Percentiles rank a stretch among this genome's conserved stretches.
phyloP scores from a whole-genome alignment of 2,888 invertebrate species.

The Drosophila eohydei region DNA sequence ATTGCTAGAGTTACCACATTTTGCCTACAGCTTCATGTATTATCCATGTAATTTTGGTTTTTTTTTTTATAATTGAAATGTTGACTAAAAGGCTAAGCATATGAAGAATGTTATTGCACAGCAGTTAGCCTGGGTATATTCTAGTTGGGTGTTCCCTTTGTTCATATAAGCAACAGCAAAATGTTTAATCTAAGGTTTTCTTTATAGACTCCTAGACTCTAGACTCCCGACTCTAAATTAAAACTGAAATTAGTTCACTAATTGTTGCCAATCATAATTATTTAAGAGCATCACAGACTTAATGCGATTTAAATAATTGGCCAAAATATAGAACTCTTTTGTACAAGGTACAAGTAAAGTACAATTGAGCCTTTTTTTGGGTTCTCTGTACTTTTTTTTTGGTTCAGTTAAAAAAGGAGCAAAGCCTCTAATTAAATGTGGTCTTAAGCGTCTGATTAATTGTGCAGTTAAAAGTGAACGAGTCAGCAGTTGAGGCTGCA shows the following conservation, averaged over 20 bases:
- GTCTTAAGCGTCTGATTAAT: slow-evolving; percentile 70
- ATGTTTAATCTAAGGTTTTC: too few relatives aligned
- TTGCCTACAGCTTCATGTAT: too few relatives aligned
- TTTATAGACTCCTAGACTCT: too few relatives aligned
- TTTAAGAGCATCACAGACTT: not conserved
- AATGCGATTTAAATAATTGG: slow-evolving; percentile 4
- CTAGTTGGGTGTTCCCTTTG: too few relatives aligned
- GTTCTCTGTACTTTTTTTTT: slow-evolving; percentile 1
- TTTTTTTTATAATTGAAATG: too few relatives aligned
- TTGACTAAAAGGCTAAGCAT: too few relatives aligned
- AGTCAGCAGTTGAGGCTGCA: slow-evolving; percentile 19
- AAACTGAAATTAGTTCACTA: not conserved
- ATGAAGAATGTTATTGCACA: too few relatives aligned
- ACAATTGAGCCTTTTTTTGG: slow-evolving; percentile 17
- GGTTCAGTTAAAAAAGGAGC: slow-evolving; percentile 34
- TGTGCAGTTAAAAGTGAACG: slow-evolving; percentile 62
- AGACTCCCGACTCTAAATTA: not conserved
- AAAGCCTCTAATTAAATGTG: slow-evolving; percentile 72
- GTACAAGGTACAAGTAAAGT: not conserved
- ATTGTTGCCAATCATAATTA: not conserved
- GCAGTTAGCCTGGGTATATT: too few relatives aligned
- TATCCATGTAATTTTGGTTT: too few relatives aligned
- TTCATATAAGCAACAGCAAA: too few relatives aligned
- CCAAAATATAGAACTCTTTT: slow-evolving; percentile 1
- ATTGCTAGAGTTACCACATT: too few relatives aligned